A percentile compares a stretch with the other conserved stretches of the same genome.
Conservation (phyloP, 2,113 vertebrate species). For the Saccopteryx bilineata region DNA sequence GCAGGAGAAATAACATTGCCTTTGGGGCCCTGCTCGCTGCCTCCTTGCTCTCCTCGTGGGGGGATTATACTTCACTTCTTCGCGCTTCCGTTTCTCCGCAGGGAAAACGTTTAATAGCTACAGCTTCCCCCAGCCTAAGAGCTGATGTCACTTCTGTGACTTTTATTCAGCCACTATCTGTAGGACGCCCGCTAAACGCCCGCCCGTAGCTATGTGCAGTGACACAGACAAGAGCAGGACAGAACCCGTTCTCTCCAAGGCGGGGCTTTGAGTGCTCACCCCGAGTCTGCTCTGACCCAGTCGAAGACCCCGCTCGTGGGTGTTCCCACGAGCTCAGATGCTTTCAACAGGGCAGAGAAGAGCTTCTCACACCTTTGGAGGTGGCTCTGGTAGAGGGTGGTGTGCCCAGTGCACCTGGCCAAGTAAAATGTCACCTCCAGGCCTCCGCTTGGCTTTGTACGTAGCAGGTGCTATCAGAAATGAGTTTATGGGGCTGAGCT, state of each 20-base stretch:
- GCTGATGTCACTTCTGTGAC: conserved; percentile 25
- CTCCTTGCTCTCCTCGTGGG: not conserved
- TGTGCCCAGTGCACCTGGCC: not conserved
- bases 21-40: not conserved
- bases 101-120: not conserved
- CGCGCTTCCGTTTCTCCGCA: not conserved
- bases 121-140: not conserved
- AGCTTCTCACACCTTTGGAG: not conserved
- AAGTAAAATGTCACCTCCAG: not conserved
- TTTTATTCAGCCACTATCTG: not conserved
- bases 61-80: not conserved
- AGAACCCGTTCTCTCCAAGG: not conserved
- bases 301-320: not conserved
- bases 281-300: not conserved
- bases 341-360: not conserved
- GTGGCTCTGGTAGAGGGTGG: not conserved
- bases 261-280: not conserved
- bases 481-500: not conserved
- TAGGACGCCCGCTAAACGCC: not conserved
- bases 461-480: not conserved
- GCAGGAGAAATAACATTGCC: not conserved
- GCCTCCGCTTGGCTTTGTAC: not conserved
- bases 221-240: not conserved
- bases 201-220: not conserved
- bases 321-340: not conserved